Conservation (phyloP, 2,888 invertebrate species). For the Odontothrips loti region DNA sequence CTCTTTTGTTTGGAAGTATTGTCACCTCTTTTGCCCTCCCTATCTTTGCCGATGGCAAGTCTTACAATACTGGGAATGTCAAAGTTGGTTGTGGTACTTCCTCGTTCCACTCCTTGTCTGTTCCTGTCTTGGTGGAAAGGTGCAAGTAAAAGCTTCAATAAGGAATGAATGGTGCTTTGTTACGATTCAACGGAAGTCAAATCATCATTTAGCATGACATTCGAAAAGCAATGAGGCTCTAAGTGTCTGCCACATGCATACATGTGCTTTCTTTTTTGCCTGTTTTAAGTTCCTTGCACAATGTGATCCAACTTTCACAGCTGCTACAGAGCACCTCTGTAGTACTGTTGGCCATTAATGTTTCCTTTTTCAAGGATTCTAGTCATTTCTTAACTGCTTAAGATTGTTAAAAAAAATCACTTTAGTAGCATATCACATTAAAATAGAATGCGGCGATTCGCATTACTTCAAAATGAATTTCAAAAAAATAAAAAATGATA, state of each 20-base stretch:
- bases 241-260: background rate
- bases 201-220: background rate
- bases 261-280: background rate
- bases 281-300: no score
- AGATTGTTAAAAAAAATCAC: no score
- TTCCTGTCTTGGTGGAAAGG: background rate
- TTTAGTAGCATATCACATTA: no score
- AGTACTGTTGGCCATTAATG: no score
- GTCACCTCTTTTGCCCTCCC: background rate
- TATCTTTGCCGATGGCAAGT: background rate
- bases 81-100: background rate
- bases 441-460: no score
- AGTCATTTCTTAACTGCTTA: no score
- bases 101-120: background rate
- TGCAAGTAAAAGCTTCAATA: background rate
- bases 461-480: no score
- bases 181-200: background rate
- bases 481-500: background rate
- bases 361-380: no score
- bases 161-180: background rate
- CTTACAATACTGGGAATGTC: background rate
- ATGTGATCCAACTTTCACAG: no score
- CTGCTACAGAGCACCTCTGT: no score
- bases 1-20: background rate
- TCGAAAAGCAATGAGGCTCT: background rate